Evolutionary conservation across 2,888 invertebrate genomes (phyloP).

Genomic region (Patella pellucida): DNA sequence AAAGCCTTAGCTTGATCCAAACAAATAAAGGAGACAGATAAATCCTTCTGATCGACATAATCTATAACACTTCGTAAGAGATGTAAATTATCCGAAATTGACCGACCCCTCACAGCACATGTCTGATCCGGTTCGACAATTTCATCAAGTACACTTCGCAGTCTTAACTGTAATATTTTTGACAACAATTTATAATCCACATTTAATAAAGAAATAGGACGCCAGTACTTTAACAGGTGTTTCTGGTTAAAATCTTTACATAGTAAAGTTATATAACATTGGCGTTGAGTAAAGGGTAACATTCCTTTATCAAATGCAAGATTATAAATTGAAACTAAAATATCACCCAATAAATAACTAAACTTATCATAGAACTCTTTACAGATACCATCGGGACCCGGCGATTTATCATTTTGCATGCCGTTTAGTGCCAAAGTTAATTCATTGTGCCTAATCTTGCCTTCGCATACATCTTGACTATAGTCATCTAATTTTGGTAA

Average conservation of each 20-base stretch:
- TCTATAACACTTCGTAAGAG: conserved; percentile 36
- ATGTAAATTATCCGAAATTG: conserved; percentile 45
- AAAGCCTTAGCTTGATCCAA: conserved; percentile 49
- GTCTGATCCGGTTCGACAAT: conserved; percentile 42
- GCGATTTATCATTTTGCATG: conserved; percentile 35
- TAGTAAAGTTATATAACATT: conserved; percentile 30
- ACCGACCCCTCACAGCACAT: conserved; percentile 37
- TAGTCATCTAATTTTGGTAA: conserved; percentile 12
- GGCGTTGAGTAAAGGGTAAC: conserved; percentile 28
- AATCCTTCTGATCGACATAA: conserved; percentile 39
- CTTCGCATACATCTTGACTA: conserved; percentile 13
- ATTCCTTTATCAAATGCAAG: conserved; percentile 25
- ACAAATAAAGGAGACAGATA: conserved; percentile 34
- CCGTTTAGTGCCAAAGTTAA: conserved; percentile 19
- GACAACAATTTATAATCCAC: conserved; percentile 43
- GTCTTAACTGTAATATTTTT: conserved; percentile 37
- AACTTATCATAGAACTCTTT: conserved; percentile 38
- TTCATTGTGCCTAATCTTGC: conserved; percentile 14
- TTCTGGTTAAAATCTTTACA: no score
- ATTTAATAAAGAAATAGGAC: conserved; percentile 46
- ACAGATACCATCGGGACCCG: conserved; percentile 40
- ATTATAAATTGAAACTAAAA: conserved; percentile 24
- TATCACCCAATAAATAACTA: conserved; percentile 26
- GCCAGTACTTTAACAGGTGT: conserved; percentile 35
- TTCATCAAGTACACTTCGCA: conserved; percentile 31